Percentiles rank a stretch among this genome's conserved stretches.
Evolutionary conservation across 2,888 invertebrate species (phyloP).

Genomic region (Callosobruchus maculatus): DNA sequence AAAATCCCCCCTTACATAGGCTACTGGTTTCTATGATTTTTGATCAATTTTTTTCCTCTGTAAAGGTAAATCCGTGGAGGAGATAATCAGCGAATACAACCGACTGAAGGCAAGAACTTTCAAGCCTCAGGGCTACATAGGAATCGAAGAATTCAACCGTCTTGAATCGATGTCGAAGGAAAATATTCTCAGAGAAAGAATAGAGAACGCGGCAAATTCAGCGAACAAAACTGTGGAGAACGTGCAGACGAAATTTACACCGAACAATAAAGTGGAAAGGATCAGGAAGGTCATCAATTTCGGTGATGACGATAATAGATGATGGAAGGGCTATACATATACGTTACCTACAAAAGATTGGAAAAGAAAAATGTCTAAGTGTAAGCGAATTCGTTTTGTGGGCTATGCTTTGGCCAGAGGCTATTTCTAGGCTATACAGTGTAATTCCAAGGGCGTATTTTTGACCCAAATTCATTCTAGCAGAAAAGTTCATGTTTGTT

Average conservation of each 20-base stretch:
- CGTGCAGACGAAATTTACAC: conserved; percentile 8
- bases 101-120: conserved; percentile 42
- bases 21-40: too few relatives aligned
- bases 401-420: too few relatives aligned
- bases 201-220: conserved; percentile 51
- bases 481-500: too few relatives aligned
- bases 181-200: conserved; percentile 34
- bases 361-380: neutral
- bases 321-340: neutral
- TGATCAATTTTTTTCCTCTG: too few relatives aligned
- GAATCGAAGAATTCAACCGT: conserved; percentile 33
- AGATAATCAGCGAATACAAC: conserved; percentile 52
- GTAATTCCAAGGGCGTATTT: too few relatives aligned
- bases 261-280: conserved; percentile 35
- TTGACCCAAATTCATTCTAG: too few relatives aligned
- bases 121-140: conserved; percentile 47
- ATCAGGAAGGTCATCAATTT: conserved; percentile 44
- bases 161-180: conserved; percentile 34
- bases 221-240: conserved; percentile 40
- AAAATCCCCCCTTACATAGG: too few relatives aligned
- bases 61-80: conserved; percentile 59
- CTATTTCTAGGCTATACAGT: too few relatives aligned
- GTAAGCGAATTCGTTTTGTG: too few relatives aligned
- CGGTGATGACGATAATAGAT: conserved; percentile 30
- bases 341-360: neutral